Evolutionary conservation across 2,888 invertebrate genomes (phyloP).

Genomic region (Cybosia mesomella): DNA sequence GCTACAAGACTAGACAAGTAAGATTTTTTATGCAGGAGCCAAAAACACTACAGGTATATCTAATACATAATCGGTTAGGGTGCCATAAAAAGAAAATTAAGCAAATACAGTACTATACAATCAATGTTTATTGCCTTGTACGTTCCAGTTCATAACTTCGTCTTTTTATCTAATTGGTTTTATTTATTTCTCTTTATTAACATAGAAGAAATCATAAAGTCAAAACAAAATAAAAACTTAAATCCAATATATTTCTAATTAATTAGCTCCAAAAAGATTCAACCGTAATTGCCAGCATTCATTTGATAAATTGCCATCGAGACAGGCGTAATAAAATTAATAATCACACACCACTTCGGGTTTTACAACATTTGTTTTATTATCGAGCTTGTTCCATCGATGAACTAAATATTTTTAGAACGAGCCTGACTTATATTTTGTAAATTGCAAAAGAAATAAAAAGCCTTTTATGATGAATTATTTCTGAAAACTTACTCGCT

Average conservation of each 20-base stretch:
- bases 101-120: not conserved
- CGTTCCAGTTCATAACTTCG: not conserved
- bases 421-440: conserved; percentile 19
- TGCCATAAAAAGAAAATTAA: not conserved
- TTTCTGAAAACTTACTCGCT: not conserved
- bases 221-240: not conserved
- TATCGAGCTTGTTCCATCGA: conserved; percentile 52
- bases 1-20: conserved; percentile 22
- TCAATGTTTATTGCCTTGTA: conserved; percentile 4
- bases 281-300: conserved; percentile 52
- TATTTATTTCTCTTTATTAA: conserved; percentile 9
- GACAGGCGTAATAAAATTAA: conserved; percentile 53
- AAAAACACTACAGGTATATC: not conserved
- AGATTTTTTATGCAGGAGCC: conserved; percentile 29
- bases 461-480: not conserved
- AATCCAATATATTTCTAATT: conserved; percentile 15
- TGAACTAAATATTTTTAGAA: conserved; percentile 48
- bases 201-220: not conserved
- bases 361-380: conserved; percentile 71
- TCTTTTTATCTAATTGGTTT: conserved; percentile 11
- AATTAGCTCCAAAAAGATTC: conserved; percentile 48
- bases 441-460: not conserved
- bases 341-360: conserved; percentile 59
- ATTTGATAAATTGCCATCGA: conserved; percentile 63
- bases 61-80: not conserved